These are phyloP conservation scores for Pogonomyrmex barbatus DNA, from an alignment of 1,140 invertebrate genomes.

Conservation along the genomic window DNA sequence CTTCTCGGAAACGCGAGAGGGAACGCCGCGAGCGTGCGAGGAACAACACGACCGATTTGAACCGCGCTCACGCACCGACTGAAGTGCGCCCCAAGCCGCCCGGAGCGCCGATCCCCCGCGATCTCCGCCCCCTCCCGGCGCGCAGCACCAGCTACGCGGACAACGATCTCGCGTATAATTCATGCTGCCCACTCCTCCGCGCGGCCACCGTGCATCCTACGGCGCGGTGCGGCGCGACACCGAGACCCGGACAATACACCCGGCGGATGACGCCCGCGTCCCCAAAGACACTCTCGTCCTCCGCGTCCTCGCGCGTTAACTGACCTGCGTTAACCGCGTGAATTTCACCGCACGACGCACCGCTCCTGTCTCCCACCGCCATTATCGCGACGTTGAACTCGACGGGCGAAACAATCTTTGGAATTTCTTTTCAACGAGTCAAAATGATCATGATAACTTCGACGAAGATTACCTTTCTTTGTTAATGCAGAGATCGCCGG, in stretches of 20 bases:
- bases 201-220: too few species aligned
- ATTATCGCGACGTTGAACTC: too few species aligned
- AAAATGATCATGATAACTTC: too few species aligned
- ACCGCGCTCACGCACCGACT: conserved; percentile 19
- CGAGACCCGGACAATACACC: too few species aligned
- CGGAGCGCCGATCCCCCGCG: neutral
- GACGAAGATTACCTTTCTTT: too few species aligned
- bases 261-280: conserved; percentile 50
- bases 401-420: too few species aligned
- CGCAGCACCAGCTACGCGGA: conserved; percentile 62
- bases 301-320: neutral
- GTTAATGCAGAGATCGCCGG: too few species aligned
- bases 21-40: neutral
- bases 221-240: too few species aligned
- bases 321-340: conserved; percentile 2
- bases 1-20: neutral
- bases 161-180: conserved; percentile 41
- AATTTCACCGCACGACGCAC: neutral
- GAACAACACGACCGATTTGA: neutral
- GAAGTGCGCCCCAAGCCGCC: neutral
- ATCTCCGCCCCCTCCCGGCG: neutral
- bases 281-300: too few species aligned
- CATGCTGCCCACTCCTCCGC: too few species aligned
- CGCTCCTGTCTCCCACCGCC: too few species aligned
- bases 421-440: too few species aligned